A percentile compares a stretch with the other conserved stretches of the same genome.
Conservation (phyloP, 1,140 invertebrate genomes). For the Linepithema humile region DNA sequence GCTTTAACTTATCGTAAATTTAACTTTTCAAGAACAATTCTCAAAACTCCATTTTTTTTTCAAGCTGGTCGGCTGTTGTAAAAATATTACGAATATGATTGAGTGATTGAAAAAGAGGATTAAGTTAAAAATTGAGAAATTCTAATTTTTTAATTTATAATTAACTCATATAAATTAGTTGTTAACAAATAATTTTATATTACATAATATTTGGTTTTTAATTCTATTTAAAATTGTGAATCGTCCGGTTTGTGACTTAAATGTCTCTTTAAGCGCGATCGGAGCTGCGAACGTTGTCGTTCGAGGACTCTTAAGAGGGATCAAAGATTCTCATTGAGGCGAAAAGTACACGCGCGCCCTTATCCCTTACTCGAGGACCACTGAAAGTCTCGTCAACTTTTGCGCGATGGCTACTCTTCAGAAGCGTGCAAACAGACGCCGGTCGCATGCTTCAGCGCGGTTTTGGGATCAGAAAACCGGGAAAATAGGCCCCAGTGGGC, state of each 20-base stretch:
- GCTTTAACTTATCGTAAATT: too few species aligned
- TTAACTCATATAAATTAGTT: too few species aligned
- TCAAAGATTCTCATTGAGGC: constrained; percentile 65
- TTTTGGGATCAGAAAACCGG: constrained; percentile 22
- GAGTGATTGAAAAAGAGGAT: too few species aligned
- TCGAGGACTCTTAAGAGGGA: constrained; percentile 67
- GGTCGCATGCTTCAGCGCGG: neutral
- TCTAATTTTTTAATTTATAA: too few species aligned
- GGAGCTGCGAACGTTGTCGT: constrained; percentile 61
- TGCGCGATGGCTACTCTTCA: constrained; percentile 45
- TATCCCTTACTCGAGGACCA: constrained; percentile 56
- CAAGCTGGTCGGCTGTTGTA: too few species aligned
- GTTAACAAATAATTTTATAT: too few species aligned
- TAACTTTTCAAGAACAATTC: too few species aligned
- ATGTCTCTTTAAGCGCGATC: constrained; percentile 34
- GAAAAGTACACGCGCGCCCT: constrained; percentile 62
- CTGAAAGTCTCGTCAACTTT: constrained; percentile 65
- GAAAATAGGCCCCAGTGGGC: constrained; percentile 40
- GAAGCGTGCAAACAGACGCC: constrained; percentile 65
- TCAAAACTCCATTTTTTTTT: too few species aligned
- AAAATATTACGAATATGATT: too few species aligned
- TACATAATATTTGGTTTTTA: too few species aligned
- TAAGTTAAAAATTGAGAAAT: too few species aligned
- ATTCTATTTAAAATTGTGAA: neutral
- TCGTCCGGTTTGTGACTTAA: constrained; percentile 39